Conservation (phyloP, 2,113 vertebrate species). For the Pagrus major region DNA sequence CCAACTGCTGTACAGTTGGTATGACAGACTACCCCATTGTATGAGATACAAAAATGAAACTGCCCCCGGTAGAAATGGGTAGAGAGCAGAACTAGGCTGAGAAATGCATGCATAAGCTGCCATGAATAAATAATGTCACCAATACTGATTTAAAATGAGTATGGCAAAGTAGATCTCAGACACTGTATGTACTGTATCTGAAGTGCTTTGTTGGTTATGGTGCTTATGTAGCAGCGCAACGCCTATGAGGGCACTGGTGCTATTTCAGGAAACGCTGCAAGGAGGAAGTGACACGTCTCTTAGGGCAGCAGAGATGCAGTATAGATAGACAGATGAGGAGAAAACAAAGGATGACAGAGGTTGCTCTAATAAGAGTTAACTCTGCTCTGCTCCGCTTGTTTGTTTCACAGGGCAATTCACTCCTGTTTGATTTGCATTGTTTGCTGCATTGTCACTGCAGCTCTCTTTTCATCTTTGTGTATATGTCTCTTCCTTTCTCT, state of each 20-base stretch:
- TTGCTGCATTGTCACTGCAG: conserved; percentile 23
- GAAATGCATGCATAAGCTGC: conserved; percentile 26
- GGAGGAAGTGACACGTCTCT: conserved; percentile 69
- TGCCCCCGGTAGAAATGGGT: background rate
- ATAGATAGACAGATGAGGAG: conserved; percentile 48
- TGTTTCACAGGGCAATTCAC: conserved; percentile 25
- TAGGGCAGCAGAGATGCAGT: conserved; percentile 53
- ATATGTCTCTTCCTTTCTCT: background rate
- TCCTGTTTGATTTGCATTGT: conserved; percentile 39
- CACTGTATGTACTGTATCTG: conserved; percentile 37
- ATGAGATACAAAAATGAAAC: conserved; percentile 25
- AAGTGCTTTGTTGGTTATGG: conserved; percentile 53
- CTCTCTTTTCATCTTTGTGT: conserved; percentile 27
- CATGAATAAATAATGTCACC: conserved; percentile 45
- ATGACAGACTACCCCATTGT: background rate
- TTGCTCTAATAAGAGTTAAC: conserved; percentile 38
- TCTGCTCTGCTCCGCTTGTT: conserved; percentile 26
- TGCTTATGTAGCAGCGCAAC: conserved; percentile 50
- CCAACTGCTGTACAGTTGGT: background rate
- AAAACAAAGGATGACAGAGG: conserved; percentile 53
- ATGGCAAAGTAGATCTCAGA: conserved; percentile 36
- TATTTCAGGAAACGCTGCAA: conserved; percentile 77
- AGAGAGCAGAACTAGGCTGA: conserved; percentile 27
- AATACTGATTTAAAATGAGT: conserved; percentile 43
- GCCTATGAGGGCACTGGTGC: conserved; percentile 55